phyloP scores from a whole-genome alignment of 2,113 vertebrate genomes.

The Apeltes quadracus region DNA sequence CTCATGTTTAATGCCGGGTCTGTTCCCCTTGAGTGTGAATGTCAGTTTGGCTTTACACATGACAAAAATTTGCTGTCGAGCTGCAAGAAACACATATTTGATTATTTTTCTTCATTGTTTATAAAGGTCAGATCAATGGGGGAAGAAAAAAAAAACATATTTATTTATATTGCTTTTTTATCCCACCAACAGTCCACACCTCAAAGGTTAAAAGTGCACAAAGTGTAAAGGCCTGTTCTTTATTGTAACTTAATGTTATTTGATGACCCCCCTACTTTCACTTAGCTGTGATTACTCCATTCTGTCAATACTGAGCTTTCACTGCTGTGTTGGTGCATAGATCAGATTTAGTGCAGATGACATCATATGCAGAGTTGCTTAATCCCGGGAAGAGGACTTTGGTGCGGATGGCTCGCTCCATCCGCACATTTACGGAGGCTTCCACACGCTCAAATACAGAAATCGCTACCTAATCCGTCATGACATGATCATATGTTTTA shows the following conservation, averaged over 20 bases:
- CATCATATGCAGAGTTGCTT: conserved; percentile 65
- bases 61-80: conserved; percentile 13
- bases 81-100: background rate
- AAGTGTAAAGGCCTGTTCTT: background rate
- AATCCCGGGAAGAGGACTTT: conserved; percentile 69
- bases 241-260: background rate
- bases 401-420: conserved; percentile 29
- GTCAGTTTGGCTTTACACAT: conserved; percentile 19
- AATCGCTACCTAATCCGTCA: conserved; percentile 46
- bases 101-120: background rate
- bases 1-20: conserved; percentile 47
- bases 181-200: background rate
- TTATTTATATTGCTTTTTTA: background rate
- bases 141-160: background rate
- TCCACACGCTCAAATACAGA: conserved; percentile 48
- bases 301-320: conserved; percentile 37
- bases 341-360: conserved; percentile 65
- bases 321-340: conserved; percentile 48
- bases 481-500: conserved; percentile 67
- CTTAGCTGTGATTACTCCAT: conserved; percentile 16
- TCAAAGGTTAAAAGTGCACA: background rate
- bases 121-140: background rate
- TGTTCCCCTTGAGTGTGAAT: conserved; percentile 40
- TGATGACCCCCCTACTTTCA: background rate
- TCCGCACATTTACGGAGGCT: conserved; percentile 26